Percentiles rank a stretch among this genome's conserved stretches.
Conservation (phyloP, 2,797 vertebrate species). For the Steatocranus sp. region DNA sequence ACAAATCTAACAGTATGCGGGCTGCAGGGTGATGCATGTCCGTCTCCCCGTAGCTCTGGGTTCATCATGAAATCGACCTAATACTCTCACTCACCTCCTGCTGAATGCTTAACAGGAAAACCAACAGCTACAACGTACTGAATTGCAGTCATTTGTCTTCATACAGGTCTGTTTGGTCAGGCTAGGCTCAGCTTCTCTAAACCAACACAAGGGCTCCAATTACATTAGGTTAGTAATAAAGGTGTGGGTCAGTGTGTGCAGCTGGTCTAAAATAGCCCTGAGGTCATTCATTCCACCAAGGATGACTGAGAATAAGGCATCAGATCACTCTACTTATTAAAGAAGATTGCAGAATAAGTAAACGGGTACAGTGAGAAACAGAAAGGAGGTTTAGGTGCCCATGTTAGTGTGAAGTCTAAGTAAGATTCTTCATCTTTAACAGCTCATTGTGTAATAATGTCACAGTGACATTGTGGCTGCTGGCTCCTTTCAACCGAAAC, state of each 20-base stretch:
- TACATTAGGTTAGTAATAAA: constrained; percentile 58
- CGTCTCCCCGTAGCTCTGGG: neutral
- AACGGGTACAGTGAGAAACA: neutral
- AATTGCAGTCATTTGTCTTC: constrained; percentile 70
- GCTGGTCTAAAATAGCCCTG: constrained; percentile 4
- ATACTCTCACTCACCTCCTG: constrained; percentile 24
- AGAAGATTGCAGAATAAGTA: neutral
- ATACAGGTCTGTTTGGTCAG: constrained; percentile 36
- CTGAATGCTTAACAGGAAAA: constrained; percentile 46
- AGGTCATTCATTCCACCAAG: neutral
- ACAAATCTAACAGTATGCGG: neutral
- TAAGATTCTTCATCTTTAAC: neutral
- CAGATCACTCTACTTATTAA: neutral
- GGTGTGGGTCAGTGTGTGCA: constrained; percentile 27
- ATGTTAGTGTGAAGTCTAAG: neutral
- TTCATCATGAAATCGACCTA: neutral
- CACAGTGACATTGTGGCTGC: neutral
- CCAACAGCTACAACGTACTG: constrained; percentile 44
- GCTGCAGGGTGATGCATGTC: neutral
- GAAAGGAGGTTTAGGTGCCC: neutral
- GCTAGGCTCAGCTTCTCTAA: constrained; percentile 50
- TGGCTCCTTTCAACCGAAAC: neutral
- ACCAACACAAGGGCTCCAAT: constrained; percentile 26
- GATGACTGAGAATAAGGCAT: neutral
- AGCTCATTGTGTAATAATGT: neutral